Conservation (phyloP, 2,888 invertebrate species). For the Sminthurides aquaticus region DNA sequence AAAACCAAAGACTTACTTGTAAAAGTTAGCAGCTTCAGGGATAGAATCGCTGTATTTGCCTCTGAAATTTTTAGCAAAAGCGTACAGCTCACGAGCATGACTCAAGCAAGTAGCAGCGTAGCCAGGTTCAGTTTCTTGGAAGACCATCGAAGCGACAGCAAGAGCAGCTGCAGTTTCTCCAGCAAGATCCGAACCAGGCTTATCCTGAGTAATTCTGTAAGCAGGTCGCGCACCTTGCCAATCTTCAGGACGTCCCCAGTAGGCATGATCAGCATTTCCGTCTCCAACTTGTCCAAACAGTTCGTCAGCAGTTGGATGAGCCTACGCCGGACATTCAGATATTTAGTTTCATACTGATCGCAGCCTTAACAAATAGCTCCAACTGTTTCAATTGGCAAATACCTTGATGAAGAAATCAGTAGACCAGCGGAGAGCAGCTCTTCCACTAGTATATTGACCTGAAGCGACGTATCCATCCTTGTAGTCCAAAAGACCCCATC, state of each 20-base stretch:
- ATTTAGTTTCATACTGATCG: background rate
- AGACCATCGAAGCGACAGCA: slow-evolving; percentile 50
- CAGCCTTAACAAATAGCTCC: background rate
- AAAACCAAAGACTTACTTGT: slow-evolving; percentile 46
- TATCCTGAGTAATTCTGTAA: background rate
- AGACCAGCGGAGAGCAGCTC: slow-evolving; percentile 46
- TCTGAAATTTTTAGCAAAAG: slow-evolving; percentile 51
- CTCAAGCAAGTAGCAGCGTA: slow-evolving; percentile 49
- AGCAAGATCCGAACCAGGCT: slow-evolving; percentile 9
- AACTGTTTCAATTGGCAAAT: background rate
- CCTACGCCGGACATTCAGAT: slow-evolving; percentile 12
- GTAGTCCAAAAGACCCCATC: slow-evolving; percentile 47
- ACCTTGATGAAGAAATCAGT: slow-evolving; percentile 22
- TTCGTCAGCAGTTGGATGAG: slow-evolving; percentile 42
- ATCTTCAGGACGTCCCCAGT: slow-evolving; percentile 58
- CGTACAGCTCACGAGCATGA: slow-evolving; percentile 52
- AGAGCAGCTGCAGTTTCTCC: slow-evolving; percentile 18
- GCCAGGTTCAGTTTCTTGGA: slow-evolving; percentile 40
- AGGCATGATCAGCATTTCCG: slow-evolving; percentile 47
- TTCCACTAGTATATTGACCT: slow-evolving; percentile 41
- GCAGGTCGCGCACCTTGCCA: slow-evolving; percentile 14
- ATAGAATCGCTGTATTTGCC: slow-evolving; percentile 53
- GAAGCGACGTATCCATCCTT: slow-evolving; percentile 37
- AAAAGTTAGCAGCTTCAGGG: slow-evolving; percentile 51
- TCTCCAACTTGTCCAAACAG: slow-evolving; percentile 46